phyloP scores from a whole-genome alignment of 2,113 vertebrate genomes.

The Hippocampus mohnikei region DNA sequence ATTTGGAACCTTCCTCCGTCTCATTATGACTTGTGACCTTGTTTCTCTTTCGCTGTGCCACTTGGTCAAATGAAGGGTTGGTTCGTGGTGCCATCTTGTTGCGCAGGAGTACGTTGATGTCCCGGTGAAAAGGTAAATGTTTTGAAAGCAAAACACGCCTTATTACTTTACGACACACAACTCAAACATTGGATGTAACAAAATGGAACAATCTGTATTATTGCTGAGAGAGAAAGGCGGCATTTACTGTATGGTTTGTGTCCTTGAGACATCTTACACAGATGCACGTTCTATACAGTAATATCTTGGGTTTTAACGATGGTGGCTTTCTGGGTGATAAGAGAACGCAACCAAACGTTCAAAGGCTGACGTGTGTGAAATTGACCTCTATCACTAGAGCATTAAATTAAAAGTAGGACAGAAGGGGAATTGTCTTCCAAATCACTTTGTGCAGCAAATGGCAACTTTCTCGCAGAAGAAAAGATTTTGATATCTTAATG shows the following conservation, averaged over 20 bases:
- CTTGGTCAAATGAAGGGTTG: no score
- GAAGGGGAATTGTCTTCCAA: neutral
- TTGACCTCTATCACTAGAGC: slow-evolving; percentile 1
- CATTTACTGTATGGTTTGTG: neutral
- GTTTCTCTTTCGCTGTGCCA: no score
- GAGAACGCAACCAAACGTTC: neutral
- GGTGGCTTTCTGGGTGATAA: slow-evolving; percentile 2
- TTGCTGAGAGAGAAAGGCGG: neutral
- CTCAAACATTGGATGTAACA: neutral
- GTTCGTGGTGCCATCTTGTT: no score
- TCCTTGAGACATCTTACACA: neutral
- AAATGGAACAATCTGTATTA: neutral
- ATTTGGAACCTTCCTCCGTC: no score
- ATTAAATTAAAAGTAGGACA: slow-evolving; percentile 8
- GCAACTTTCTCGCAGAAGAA: slow-evolving; percentile 11
- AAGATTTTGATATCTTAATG: slow-evolving; percentile 34
- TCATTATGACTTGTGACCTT: no score
- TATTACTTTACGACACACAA: neutral
- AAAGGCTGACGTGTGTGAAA: slow-evolving; percentile 7
- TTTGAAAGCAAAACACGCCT: neutral
- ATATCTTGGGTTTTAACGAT: neutral
- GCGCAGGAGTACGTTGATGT: no score
- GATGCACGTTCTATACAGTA: neutral
- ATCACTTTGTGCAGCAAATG: slow-evolving; percentile 5
- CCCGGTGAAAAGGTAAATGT: no score